Base-by-base conservation (phyloP, 1,140 invertebrate genomes). In the Kradibia gibbosae region DNA sequence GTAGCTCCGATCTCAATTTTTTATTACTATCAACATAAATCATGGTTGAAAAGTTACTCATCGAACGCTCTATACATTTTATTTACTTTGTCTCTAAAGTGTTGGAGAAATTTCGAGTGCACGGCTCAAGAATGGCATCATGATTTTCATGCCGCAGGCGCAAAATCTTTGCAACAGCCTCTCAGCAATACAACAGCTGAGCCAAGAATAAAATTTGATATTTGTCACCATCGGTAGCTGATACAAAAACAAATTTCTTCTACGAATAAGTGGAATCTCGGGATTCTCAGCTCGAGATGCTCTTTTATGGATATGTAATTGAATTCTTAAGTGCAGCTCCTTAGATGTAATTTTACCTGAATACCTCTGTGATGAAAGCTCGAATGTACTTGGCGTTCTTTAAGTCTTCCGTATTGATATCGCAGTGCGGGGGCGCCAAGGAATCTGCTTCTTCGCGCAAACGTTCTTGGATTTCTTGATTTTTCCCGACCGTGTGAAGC, bases 321-420 rank as follows among this genome's bases (percentile, higher is more conserved):
- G 13, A 3, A 34, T 62, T 62, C 17, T 62, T 0, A 62, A 45
- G 42, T 25, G n/a, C 45, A 45, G 55, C 45, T 78, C 34, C 11
- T 78, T 67, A 55, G 45, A 57, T 42, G 22, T 79, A 53, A 53
- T 55, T 76, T 82, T 85, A 92, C 92, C 92, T 92, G 87, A 97
- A 98, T 0, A 95, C 93, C 92, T 99, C 98, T 74, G 94, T 95
- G 5, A 98, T 93, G 85, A 96, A 98, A 3, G 97, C 97, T 84
- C 95, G 95, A 0, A 98, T 92, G 86, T 97, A 98, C 5, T 93
- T 92, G 50, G 95, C 93, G 53, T 93, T 92, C 3, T 93, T 90
- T 3, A 98, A 88, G 53, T 93, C 92, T 34, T 95, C 93, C 22
- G 93, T 90, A 2, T 92, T 91, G 57, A 95, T 89, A 45, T 93